A percentile compares a stretch with the other conserved stretches of the same genome.
Conservation (phyloP, 2,113 vertebrate genomes). For the Ceyx melanurus region DNA sequence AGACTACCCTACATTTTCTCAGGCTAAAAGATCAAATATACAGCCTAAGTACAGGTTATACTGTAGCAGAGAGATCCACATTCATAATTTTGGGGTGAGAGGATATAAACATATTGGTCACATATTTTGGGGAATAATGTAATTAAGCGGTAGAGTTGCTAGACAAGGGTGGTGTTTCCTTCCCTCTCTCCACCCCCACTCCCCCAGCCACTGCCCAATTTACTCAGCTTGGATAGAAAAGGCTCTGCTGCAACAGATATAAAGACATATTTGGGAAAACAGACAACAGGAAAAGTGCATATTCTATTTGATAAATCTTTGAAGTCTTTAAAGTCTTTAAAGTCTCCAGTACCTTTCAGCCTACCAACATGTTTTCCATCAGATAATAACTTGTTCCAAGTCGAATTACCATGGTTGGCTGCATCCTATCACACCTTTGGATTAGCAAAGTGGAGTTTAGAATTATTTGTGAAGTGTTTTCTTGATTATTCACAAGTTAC, state of each 20-base stretch:
- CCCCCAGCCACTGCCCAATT: not conserved
- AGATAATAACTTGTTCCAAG: conserved; percentile 77
- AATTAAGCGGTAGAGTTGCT: not conserved
- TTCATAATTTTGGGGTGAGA: not conserved
- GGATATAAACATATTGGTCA: not conserved
- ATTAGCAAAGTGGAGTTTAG: conserved; percentile 74
- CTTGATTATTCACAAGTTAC: conserved; percentile 78
- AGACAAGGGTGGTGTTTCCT: not conserved
- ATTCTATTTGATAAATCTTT: conserved; percentile 27
- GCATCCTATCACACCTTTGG: conserved; percentile 77
- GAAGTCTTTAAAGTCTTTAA: conserved; percentile 52
- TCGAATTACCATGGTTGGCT: conserved; percentile 77
- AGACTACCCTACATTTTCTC: not conserved
- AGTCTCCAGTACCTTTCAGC: conserved; percentile 71
- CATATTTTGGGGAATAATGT: not conserved
- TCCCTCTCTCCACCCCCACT: not conserved
- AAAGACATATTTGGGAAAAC: not conserved
- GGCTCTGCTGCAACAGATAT: not conserved
- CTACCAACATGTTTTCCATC: conserved; percentile 68
- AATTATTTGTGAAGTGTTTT: conserved; percentile 76
- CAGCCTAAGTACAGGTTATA: not conserved
- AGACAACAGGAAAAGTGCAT: conserved; percentile 14
- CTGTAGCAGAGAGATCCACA: not conserved
- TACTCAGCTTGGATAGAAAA: not conserved
- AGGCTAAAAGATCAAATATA: not conserved